phyloP scores from a whole-genome alignment of 92 coral and sea anemone genomes.

The Phenganax subtilis region DNA sequence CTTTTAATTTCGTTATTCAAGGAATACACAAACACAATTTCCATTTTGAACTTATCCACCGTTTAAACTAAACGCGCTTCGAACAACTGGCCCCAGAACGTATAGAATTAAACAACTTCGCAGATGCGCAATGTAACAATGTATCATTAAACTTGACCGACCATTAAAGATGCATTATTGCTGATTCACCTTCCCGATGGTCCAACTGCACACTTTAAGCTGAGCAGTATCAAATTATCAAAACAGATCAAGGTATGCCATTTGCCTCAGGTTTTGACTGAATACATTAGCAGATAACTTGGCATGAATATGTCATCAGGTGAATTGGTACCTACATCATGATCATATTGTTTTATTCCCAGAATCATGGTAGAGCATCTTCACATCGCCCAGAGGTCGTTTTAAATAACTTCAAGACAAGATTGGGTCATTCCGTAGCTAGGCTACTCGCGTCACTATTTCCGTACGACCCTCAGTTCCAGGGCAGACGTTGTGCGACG shows the following conservation, averaged over 20 bases:
- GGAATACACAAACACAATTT: no score
- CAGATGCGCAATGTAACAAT: background rate
- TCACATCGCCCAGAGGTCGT: conserved; percentile 85
- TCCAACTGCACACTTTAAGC: conserved; percentile 91
- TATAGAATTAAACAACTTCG: no score
- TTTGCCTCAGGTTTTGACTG: background rate
- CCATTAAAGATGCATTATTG: conserved; percentile 57
- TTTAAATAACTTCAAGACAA: conserved; percentile 79
- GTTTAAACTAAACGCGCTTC: no score
- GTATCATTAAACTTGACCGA: conserved; percentile 19
- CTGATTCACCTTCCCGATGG: conserved; percentile 83
- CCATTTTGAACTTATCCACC: no score
- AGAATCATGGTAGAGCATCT: conserved; percentile 90
- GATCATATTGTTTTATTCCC: background rate
- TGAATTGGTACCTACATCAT: background rate
- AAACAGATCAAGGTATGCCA: conserved; percentile 66
- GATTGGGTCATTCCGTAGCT: conserved; percentile 87
- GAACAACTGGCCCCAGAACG: no score
- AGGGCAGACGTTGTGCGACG: conserved; percentile 93
- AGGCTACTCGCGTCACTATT: conserved; percentile 77
- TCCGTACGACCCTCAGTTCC: conserved; percentile 90
- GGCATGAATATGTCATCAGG: background rate
- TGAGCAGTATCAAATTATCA: conserved; percentile 63
- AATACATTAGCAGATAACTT: no score
- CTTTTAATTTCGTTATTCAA: no score